Evolutionary conservation across 2,113 vertebrate species (phyloP), one percentile per base, ranked within the genome.

Genomic region (Gnathonemus longibarbis): DNA sequence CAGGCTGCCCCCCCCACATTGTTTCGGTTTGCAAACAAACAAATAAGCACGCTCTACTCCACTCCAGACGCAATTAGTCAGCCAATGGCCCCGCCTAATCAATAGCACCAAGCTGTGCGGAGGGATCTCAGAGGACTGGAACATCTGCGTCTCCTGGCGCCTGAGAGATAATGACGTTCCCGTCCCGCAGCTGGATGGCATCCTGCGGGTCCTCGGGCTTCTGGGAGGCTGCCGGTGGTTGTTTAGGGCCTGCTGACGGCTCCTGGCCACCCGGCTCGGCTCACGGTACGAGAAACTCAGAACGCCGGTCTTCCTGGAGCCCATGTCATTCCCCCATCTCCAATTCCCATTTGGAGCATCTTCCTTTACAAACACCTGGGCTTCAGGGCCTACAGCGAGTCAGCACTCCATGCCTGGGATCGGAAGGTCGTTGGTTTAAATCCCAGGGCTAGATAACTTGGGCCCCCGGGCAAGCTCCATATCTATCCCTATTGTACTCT

Each of bases 41-140:
- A 83, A 89, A 42, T 48, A 89, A 80, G 49, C 48, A 27, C 5
- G 49, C 21, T 53, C 49, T 24, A 19, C 74, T 53, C 88, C 84
- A 31, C 74, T 52, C 66, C 70, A 89, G 74, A 45, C n/a, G 77
- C 80, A 89, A 84, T 58, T 84, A 89, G 35, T 56, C 52, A 10
- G 35, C 50, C 35, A 46, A 62, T 11, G 15, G 48, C 48, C 7
- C 62, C 17, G 3, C 77, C 77, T 87, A 35, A 87, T 52, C 84
- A 52, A 87, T 87, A 53, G 31, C 85, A 9, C 5, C 85, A 87
- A 19, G 27, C 48, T 56, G 85, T 27, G 84, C 3, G 31, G 48
- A 13, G 62, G 13, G 50, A 8, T 50, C 49, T 27, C 85, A 19
- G 7, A 53, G 49, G n/a, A 87, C 19, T 46, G n/a, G 49, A 50